phyloP scores from a whole-genome alignment of 2,888 invertebrate species.

The Drosophila emarginata region DNA sequence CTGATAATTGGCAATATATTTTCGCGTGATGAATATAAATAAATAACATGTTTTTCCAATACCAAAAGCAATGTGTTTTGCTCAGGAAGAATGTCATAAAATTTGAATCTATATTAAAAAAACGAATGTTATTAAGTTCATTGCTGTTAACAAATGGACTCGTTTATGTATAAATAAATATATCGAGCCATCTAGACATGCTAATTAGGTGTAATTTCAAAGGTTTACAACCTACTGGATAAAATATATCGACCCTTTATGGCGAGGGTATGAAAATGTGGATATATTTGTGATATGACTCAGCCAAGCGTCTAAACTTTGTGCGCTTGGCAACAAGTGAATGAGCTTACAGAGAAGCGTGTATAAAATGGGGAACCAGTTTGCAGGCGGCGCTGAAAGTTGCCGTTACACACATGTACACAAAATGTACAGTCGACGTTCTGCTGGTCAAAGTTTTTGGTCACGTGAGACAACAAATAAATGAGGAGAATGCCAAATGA shows the following conservation, averaged over 20 bases:
- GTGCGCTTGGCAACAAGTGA: slow-evolving; percentile 10
- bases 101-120: too few species aligned
- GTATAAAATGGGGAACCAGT: neutral
- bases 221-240: too few species aligned
- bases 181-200: neutral
- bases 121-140: too few species aligned
- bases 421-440: slow-evolving; percentile 56
- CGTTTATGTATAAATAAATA: neutral
- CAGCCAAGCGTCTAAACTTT: neutral
- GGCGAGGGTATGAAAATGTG: neutral
- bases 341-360: neutral
- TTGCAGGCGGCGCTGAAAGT: slow-evolving; percentile 35
- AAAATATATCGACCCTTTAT: neutral
- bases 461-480: slow-evolving; percentile 30
- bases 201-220: neutral
- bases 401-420: slow-evolving; percentile 55
- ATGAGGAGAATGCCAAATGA: slow-evolving; percentile 16
- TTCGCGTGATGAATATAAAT: too few species aligned
- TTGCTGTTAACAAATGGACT: too few species aligned
- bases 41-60: too few species aligned
- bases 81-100: too few species aligned
- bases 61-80: too few species aligned
- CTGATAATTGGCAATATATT: too few species aligned
- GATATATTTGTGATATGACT: neutral
- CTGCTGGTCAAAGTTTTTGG: neutral